phyloP scores from a whole-genome alignment of 2,888 invertebrate genomes.

The Alloscopus bannaensis region DNA sequence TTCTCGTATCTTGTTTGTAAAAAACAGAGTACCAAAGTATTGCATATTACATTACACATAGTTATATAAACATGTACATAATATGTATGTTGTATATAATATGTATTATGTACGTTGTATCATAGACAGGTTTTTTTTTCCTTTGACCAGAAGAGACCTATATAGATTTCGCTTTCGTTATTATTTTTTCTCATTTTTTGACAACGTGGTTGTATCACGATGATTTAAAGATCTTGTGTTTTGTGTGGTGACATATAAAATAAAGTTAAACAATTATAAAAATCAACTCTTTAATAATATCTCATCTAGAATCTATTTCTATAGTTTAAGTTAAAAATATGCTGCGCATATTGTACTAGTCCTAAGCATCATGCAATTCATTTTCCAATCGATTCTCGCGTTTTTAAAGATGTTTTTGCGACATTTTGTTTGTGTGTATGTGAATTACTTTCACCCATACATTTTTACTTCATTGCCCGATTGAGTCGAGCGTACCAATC shows the following conservation, averaged over 20 bases:
- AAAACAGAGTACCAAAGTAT: constrained; percentile 53
- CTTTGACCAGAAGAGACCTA: constrained; percentile 35
- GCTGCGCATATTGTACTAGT: no score
- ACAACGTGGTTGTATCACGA: constrained; percentile 41
- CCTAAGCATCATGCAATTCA: neutral
- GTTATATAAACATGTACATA: constrained; percentile 22
- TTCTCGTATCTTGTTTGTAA: constrained; percentile 21
- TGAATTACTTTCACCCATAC: no score
- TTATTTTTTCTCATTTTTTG: constrained; percentile 11
- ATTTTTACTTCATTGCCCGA: no score
- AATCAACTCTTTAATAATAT: no score
- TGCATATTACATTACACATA: constrained; percentile 39
- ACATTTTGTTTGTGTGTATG: no score
- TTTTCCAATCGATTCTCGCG: neutral
- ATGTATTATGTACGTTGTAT: no score
- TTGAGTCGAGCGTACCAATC: no score
- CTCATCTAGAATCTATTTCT: no score
- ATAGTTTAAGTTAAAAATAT: no score
- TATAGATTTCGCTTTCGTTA: constrained; percentile 3
- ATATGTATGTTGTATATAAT: constrained; percentile 13
- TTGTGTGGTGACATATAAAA: no score
- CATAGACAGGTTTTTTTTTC: neutral
- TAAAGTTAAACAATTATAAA: no score
- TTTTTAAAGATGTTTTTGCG: no score
- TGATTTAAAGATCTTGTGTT: constrained; percentile 23